phyloP scores from a whole-genome alignment of 1,140 invertebrate genomes.

The Magallana angulata region DNA sequence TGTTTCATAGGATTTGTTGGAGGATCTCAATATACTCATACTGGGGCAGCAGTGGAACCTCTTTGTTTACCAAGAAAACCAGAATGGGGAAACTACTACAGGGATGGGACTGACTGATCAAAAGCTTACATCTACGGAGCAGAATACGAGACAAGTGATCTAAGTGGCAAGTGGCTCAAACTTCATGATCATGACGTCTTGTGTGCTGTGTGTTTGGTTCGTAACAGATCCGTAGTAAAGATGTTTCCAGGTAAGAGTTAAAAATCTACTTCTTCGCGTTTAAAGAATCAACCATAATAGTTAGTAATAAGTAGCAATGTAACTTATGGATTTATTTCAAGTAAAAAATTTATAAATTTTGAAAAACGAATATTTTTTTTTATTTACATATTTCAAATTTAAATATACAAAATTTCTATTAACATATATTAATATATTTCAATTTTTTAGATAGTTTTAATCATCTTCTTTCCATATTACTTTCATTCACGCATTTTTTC shows the following conservation, averaged over 20 bases:
- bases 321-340: no score
- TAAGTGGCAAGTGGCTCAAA: neutral
- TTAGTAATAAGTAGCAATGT: no score
- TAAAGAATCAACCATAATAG: no score
- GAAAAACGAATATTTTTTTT: no score
- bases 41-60: neutral
- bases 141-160: neutral
- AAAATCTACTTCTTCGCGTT: no score
- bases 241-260: neutral
- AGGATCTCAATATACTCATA: neutral
- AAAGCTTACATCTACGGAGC: neutral
- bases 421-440: no score
- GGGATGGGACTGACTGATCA: neutral
- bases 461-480: no score
- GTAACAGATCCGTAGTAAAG: neutral
- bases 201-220: neutral
- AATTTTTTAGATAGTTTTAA: no score
- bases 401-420: no score
- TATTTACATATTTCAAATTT: no score
- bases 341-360: no score
- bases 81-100: slow-evolving; percentile 14
- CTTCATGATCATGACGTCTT: neutral
- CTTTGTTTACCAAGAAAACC: neutral
- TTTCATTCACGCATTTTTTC: no score
- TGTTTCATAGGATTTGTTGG: neutral